These are phyloP conservation scores for Tenthredo scrophulariae DNA, from an alignment of 2,888 invertebrate genomes.

Conservation along the genomic window DNA sequence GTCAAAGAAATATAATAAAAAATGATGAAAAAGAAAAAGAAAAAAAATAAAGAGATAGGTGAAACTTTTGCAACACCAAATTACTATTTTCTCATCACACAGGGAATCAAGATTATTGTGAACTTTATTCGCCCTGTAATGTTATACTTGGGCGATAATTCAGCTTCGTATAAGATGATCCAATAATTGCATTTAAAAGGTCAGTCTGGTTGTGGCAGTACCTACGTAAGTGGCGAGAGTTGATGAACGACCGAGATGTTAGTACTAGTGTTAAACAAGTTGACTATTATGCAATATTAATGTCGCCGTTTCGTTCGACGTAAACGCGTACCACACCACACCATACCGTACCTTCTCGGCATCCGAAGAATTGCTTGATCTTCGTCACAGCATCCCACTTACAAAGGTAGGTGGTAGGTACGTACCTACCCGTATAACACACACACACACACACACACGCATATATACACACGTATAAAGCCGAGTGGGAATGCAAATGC, in stretches of 20 bases:
- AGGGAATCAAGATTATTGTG: background rate
- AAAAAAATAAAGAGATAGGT: background rate
- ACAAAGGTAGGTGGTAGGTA: slow-evolving; percentile 23
- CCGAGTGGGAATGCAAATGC: slow-evolving; percentile 48
- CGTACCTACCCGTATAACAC: slow-evolving; percentile 1
- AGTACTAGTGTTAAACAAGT: slow-evolving; percentile 22
- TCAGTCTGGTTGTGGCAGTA: slow-evolving; percentile 29
- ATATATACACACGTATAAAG: background rate
- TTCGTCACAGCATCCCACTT: slow-evolving; percentile 30
- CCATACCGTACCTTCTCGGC: background rate
- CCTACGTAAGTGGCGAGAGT: slow-evolving; percentile 27
- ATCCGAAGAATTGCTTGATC: background rate
- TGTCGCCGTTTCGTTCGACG: slow-evolving; percentile 36
- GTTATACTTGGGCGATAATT: background rate
- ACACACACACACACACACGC: background rate
- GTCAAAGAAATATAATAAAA: background rate
- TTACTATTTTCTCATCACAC: background rate
- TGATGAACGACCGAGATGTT: slow-evolving; percentile 30
- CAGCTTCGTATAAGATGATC: slow-evolving; percentile 17
- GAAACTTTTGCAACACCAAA: background rate
- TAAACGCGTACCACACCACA: background rate
- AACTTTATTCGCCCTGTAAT: slow-evolving; percentile 1
- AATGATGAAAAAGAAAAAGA: background rate
- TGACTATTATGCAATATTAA: slow-evolving; percentile 37
- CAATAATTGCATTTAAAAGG: slow-evolving; percentile 43